Evolutionary conservation across 2,888 invertebrate species (phyloP).

Genomic region (Diachrysia chrysitis): DNA sequence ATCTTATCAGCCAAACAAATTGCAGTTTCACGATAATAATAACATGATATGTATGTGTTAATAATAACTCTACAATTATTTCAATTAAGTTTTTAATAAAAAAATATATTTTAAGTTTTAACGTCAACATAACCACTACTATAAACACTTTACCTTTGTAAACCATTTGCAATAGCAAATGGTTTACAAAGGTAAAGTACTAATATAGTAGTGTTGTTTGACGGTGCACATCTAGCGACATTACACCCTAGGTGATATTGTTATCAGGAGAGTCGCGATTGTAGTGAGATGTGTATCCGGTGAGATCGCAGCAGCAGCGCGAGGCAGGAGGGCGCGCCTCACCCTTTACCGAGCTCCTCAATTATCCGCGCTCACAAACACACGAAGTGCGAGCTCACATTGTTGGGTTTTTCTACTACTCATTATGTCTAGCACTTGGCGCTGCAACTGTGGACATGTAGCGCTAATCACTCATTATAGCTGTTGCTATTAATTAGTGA

Average conservation of each 20-base stretch:
- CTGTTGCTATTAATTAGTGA: neutral
- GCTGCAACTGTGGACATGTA: neutral
- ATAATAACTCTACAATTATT: neutral
- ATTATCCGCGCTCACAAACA: slow-evolving; percentile 13
- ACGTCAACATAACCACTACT: too few relatives aligned
- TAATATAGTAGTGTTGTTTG: neutral
- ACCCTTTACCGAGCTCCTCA: slow-evolving; percentile 15
- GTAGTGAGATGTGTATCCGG: slow-evolving; percentile 11
- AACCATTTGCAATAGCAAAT: too few relatives aligned
- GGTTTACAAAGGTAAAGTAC: neutral
- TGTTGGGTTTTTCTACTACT: neutral
- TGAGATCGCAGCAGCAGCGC: neutral
- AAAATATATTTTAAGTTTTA: too few relatives aligned
- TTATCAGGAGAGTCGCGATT: slow-evolving; percentile 2
- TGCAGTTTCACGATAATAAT: neutral
- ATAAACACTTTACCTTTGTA: too few relatives aligned
- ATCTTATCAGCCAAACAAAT: neutral
- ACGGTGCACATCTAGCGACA: slow-evolving; percentile 7
- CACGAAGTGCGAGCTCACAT: slow-evolving; percentile 9
- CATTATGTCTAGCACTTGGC: slow-evolving; percentile 3
- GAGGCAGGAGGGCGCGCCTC: slow-evolving; percentile 7
- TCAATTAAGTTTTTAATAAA: neutral
- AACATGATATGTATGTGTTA: neutral
- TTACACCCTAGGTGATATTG: neutral
- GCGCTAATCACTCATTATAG: neutral